Conservation (phyloP, 2,113 vertebrate genomes). For the Martes martes region DNA sequence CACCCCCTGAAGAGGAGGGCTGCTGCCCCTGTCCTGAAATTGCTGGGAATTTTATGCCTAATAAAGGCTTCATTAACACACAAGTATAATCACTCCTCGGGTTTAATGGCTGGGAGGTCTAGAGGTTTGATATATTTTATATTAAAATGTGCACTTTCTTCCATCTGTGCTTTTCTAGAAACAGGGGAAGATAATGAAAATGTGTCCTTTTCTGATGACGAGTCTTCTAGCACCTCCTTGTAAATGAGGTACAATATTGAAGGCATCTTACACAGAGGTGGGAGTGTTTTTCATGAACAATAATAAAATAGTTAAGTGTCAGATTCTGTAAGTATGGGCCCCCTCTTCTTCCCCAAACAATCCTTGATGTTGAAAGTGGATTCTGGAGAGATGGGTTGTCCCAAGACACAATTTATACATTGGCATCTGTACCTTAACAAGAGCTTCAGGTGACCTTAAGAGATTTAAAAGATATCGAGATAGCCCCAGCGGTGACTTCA, state of each 20-base stretch:
- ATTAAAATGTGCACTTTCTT: neutral
- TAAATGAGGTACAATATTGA: neutral
- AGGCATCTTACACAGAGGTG: neutral
- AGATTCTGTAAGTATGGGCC: neutral
- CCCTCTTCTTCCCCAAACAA: neutral
- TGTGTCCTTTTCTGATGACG: neutral
- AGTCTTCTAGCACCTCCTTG: neutral
- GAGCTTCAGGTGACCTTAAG: neutral
- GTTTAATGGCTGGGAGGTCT: neutral
- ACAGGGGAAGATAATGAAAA: neutral
- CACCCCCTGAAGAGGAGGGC: neutral
- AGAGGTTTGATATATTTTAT: neutral
- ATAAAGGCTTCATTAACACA: neutral
- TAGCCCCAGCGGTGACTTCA: neutral
- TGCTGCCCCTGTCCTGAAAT: neutral
- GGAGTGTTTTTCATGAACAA: neutral
- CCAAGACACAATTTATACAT: neutral
- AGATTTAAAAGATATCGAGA: neutral
- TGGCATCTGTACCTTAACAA: neutral
- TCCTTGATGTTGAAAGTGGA: conserved; percentile 11
- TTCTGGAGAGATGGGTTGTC: neutral
- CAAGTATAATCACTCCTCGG: neutral
- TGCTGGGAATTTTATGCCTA: conserved; percentile 20
- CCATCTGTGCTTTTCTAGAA: neutral
- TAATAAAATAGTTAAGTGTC: neutral